phyloP scores from a whole-genome alignment of 2,113 vertebrate genomes.

The Probosciger aterrimus region DNA sequence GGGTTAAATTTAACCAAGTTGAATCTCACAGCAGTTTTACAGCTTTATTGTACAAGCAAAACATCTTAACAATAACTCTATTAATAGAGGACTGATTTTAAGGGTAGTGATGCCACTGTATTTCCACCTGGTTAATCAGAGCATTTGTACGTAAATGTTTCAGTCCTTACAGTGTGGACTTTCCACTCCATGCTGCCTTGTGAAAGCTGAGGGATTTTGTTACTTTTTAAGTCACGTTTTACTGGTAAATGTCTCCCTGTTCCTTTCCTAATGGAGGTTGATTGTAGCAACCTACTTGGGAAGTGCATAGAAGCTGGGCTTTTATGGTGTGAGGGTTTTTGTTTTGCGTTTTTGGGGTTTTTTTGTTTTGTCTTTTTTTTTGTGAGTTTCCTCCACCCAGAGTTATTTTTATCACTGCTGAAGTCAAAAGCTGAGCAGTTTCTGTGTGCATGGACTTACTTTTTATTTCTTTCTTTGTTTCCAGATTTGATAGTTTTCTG shows the following conservation, averaged over 20 bases:
- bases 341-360: too few species aligned
- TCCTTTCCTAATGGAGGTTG: background rate
- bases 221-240: background rate
- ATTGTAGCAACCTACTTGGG: background rate
- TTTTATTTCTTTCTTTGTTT: background rate
- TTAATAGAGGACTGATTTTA: background rate
- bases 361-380: too few species aligned
- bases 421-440: background rate
- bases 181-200: background rate
- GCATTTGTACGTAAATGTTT: background rate
- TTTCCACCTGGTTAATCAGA: background rate
- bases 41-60: background rate
- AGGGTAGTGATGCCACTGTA: background rate
- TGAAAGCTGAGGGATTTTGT: background rate
- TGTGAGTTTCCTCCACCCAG: background rate
- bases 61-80: background rate
- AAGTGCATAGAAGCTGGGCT: background rate
- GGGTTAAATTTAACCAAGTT: background rate
- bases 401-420: background rate
- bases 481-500: background rate
- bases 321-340: background rate
- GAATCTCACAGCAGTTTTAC: background rate
- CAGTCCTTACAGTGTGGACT: background rate
- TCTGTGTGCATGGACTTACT: background rate
- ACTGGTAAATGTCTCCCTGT: background rate